These are phyloP conservation scores for Chromobotia macracanthus DNA, from an alignment of 2,797 vertebrate genomes.

Conservation along the genomic window DNA sequence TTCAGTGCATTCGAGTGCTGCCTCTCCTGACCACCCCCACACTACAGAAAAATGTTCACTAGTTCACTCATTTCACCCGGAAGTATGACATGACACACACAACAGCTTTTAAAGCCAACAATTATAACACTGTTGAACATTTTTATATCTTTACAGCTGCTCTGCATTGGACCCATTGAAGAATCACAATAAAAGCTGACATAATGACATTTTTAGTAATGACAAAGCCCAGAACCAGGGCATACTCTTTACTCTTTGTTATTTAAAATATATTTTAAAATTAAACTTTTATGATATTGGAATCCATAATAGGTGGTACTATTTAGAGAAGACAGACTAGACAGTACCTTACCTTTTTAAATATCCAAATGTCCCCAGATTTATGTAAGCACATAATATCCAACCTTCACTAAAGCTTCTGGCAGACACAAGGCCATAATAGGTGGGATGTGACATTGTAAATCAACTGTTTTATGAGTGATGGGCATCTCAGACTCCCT, in stretches of 20 bases:
- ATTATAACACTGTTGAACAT: neutral
- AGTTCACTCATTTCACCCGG: neutral
- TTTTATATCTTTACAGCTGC: neutral
- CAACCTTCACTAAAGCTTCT: conserved; percentile 5
- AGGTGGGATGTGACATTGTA: conserved; percentile 9
- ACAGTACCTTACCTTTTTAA: neutral
- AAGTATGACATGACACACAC: neutral
- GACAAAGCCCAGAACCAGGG: neutral
- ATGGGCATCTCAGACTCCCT: neutral
- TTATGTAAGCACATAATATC: conserved; percentile 11
- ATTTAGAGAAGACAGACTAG: neutral
- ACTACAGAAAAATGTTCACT: neutral
- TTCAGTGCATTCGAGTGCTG: neutral
- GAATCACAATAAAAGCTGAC: neutral
- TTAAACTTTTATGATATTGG: neutral
- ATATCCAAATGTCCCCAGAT: conserved; percentile 20
- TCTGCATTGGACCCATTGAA: neutral
- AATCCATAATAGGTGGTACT: neutral
- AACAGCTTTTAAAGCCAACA: neutral
- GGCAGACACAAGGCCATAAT: neutral
- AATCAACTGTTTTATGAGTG: conserved; percentile 17
- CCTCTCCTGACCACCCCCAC: conserved; percentile 1
- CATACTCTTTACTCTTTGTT: neutral
- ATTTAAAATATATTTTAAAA: no score
- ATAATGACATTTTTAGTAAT: neutral